Percentiles rank a stretch among this genome's conserved stretches.
These are phyloP conservation scores for Oscheius sp. DNA, from an alignment of 2,888 invertebrate genomes.

Conservation along the genomic window DNA sequence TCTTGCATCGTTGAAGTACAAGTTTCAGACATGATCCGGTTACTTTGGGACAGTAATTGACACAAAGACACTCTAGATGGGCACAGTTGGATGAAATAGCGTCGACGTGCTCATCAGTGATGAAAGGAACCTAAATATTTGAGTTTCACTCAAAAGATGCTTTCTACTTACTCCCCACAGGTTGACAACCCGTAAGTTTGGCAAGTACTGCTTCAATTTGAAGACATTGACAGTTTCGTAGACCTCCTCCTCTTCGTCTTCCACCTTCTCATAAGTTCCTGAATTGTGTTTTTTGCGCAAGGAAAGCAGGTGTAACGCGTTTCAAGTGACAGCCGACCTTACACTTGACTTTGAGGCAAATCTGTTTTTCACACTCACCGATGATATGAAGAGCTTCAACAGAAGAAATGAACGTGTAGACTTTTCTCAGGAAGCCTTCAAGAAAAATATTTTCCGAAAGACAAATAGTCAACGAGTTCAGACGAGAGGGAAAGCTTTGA, in stretches of 20 bases:
- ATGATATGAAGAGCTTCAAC: constrained; percentile 95
- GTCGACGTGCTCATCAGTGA: constrained; percentile 96
- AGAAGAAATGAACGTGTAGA: constrained; percentile 98
- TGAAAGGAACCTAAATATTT: constrained; percentile 66
- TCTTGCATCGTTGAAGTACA: constrained; percentile 89
- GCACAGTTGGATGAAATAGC: constrained; percentile 81
- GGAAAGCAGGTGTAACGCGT: constrained; percentile 8
- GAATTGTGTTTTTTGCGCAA: constrained; percentile 43
- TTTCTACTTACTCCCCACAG: constrained; percentile 89
- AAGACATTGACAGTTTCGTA: constrained; percentile 99
- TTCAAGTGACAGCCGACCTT: constrained; percentile 21
- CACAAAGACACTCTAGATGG: constrained; percentile 93
- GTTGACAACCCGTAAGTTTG: constrained; percentile 95
- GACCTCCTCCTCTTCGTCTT: constrained; percentile 98
- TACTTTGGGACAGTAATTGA: constrained; percentile 96
- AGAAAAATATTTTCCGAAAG: constrained; percentile 98
- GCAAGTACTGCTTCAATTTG: constrained; percentile 96
- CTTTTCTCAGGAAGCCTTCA: constrained; percentile 99
- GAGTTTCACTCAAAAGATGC: no score
- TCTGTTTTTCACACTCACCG: constrained; percentile 77
- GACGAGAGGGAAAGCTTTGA: constrained; percentile 96
- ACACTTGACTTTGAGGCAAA: constrained; percentile 8
- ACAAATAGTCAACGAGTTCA: constrained; percentile 94
- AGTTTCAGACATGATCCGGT: constrained; percentile 94
- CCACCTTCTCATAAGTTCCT: constrained; percentile 96